A percentile compares a stretch with the other conserved stretches of the same genome.
Conservation (phyloP, 2,113 vertebrate genomes). For the Grammomys dolichurus region DNA sequence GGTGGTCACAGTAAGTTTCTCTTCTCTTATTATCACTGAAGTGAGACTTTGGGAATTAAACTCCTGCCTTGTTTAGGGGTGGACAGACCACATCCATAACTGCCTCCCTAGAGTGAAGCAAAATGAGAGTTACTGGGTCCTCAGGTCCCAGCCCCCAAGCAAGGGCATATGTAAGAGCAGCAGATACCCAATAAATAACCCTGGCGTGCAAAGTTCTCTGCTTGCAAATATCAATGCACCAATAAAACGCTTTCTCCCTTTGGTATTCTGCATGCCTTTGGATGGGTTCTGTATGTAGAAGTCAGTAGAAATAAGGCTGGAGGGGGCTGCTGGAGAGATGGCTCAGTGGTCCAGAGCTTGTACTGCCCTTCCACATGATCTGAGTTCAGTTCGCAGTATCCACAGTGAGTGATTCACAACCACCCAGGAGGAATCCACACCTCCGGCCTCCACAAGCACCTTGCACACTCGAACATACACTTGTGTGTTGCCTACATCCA, state of each 20-base stretch:
- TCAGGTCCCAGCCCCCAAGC: neutral
- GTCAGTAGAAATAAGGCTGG: neutral
- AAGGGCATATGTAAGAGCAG: neutral
- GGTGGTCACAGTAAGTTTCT: neutral
- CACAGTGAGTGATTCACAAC: neutral
- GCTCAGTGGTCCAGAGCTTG: neutral
- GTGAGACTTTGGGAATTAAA: neutral
- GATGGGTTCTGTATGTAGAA: neutral
- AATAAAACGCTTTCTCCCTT: neutral
- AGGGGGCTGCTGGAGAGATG: neutral
- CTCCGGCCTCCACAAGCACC: neutral
- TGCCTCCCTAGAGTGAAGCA: neutral
- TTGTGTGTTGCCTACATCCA: no score
- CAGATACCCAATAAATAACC: neutral
- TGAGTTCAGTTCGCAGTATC: neutral
- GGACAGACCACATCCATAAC: neutral
- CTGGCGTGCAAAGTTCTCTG: neutral
- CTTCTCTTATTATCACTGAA: neutral
- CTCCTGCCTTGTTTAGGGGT: neutral
- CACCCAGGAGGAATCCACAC: neutral
- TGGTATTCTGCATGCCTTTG: neutral
- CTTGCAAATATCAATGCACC: neutral
- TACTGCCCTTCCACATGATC: neutral
- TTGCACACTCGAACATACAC: neutral
- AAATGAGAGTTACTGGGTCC: neutral